These are phyloP conservation scores for Conus canariensis DNA, from an alignment of 2,888 invertebrate genomes.

Conservation along the genomic window DNA sequence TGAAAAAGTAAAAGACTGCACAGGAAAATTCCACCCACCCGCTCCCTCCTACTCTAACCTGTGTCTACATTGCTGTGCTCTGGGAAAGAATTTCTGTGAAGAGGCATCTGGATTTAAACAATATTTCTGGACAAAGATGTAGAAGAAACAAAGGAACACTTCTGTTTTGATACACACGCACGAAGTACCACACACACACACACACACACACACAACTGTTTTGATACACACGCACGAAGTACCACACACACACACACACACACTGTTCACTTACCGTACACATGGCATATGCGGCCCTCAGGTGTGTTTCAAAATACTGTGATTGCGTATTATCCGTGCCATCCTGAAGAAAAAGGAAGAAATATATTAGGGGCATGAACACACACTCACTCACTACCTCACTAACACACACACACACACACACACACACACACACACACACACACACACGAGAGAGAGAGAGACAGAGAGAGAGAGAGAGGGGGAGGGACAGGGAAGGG, in stretches of 20 bases:
- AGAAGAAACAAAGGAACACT: too few relatives aligned
- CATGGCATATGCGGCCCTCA: conserved; percentile 65
- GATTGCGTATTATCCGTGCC: conserved; percentile 55
- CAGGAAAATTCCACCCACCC: too few relatives aligned
- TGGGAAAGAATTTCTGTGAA: too few relatives aligned
- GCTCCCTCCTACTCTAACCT: too few relatives aligned
- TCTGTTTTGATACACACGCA: too few relatives aligned
- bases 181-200: background rate
- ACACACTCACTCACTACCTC: background rate
- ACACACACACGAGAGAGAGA: background rate
- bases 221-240: background rate
- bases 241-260: background rate
- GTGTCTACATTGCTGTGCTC: too few relatives aligned
- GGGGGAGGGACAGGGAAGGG: too few relatives aligned
- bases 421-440: conserved; percentile 16
- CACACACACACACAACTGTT: conserved; percentile 10
- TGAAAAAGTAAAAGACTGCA: too few relatives aligned
- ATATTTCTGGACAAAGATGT: too few relatives aligned
- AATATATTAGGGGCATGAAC: background rate
- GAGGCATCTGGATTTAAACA: too few relatives aligned
- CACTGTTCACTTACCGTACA: conserved; percentile 61
- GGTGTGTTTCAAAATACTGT: conserved; percentile 62
- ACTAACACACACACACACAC: background rate
- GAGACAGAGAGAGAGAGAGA: background rate
- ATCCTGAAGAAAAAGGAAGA: conserved; percentile 38